Evolutionary conservation across 2,113 vertebrate genomes (phyloP).

Genomic region (Baryphthengus martii): DNA sequence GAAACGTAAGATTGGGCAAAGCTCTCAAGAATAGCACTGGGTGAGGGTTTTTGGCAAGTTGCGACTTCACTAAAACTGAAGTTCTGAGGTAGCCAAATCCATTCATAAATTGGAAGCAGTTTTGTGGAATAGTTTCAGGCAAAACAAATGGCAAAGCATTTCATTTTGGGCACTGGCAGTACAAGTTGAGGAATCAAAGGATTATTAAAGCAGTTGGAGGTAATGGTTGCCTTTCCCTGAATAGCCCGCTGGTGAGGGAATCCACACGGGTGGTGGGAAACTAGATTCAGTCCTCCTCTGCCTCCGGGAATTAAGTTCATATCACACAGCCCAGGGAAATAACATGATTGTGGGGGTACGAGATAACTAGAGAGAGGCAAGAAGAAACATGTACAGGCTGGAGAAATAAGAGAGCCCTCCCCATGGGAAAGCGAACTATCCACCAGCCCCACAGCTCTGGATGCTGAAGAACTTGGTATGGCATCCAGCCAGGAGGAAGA

Average conservation of each 20-base stretch:
- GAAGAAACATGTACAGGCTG: neutral
- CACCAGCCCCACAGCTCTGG: neutral
- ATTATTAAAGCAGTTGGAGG: slow-evolving; percentile 54
- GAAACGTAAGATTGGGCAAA: slow-evolving; percentile 51
- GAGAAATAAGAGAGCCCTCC: neutral
- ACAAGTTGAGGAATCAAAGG: slow-evolving; percentile 61
- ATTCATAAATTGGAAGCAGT: slow-evolving; percentile 65
- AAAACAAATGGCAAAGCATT: slow-evolving; percentile 61
- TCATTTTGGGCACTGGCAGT: slow-evolving; percentile 64
- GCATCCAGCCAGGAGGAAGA: neutral
- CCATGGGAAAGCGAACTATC: neutral
- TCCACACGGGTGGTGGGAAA: slow-evolving; percentile 16
- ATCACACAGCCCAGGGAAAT: neutral
- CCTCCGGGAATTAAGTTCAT: neutral
- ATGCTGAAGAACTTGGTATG: neutral
- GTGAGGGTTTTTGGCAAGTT: slow-evolving; percentile 54
- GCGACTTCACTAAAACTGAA: slow-evolving; percentile 24
- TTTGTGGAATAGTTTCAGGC: slow-evolving; percentile 67
- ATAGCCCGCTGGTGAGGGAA: neutral
- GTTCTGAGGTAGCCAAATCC: slow-evolving; percentile 62
- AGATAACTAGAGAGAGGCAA: neutral
- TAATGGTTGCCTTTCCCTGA: slow-evolving; percentile 36
- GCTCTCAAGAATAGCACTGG: slow-evolving; percentile 13
- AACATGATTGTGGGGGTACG: neutral
- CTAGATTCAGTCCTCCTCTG: neutral